phyloP scores from a whole-genome alignment of 2,113 vertebrate genomes.

The Mormyrus iriodes region DNA sequence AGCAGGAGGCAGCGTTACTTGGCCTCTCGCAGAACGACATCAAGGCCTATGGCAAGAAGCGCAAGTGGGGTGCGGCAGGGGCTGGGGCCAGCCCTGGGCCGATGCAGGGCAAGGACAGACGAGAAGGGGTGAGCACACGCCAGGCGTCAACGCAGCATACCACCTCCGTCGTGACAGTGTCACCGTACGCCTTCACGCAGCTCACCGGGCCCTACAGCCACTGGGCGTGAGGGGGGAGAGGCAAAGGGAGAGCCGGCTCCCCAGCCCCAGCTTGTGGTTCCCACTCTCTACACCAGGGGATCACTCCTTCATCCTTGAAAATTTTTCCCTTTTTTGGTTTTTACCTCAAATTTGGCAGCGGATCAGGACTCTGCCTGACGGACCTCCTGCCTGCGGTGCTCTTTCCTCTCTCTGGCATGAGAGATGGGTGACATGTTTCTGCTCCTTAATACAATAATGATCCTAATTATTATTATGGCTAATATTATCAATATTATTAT shows the following conservation, averaged over 20 bases:
- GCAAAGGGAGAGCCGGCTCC: constrained; percentile 31
- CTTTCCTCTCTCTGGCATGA: constrained; percentile 56
- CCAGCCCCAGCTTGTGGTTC: neutral
- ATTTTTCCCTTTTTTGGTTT: constrained; percentile 55
- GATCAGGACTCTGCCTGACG: constrained; percentile 52
- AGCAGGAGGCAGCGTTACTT: constrained; percentile 84
- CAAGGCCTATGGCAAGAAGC: constrained; percentile 85
- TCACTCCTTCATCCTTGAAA: constrained; percentile 11
- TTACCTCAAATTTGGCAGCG: constrained; percentile 75
- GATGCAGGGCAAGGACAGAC: constrained; percentile 62
- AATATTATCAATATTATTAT: constrained; percentile 71
- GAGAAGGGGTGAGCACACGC: constrained; percentile 70
- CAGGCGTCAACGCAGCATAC: constrained; percentile 78
- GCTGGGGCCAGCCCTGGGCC: constrained; percentile 65
- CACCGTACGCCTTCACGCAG: constrained; percentile 92
- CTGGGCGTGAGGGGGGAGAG: constrained; percentile 71
- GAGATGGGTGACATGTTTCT: constrained; percentile 67
- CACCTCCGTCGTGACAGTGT: constrained; percentile 84
- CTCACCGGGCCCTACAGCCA: constrained; percentile 95
- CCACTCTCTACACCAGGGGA: neutral
- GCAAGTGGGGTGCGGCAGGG: constrained; percentile 76
- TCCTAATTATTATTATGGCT: constrained; percentile 67
- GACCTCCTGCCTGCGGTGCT: constrained; percentile 70
- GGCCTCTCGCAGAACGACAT: constrained; percentile 82
- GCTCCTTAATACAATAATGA: constrained; percentile 71